Conservation (phyloP, 2,797 vertebrate genomes). For the Ctenopoma multispine region DNA sequence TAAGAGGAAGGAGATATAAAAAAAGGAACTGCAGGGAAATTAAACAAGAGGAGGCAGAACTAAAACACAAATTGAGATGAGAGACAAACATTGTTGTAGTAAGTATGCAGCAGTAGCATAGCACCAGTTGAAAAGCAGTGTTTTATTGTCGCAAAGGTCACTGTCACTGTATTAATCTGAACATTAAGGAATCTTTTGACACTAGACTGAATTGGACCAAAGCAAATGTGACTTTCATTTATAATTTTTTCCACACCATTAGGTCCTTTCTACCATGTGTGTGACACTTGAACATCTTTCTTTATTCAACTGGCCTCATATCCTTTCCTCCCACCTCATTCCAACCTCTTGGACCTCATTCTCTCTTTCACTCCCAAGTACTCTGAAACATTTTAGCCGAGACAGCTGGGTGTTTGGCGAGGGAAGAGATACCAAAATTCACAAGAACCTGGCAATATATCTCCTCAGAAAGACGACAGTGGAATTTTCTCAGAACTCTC, state of each 20-base stretch:
- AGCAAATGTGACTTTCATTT: not conserved
- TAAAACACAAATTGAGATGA: not conserved
- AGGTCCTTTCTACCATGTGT: not conserved
- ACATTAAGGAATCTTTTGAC: not conserved
- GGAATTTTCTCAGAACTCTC: slow-evolving; percentile 15
- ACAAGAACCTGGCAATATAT: slow-evolving; percentile 20
- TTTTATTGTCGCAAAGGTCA: not conserved
- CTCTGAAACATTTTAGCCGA: slow-evolving; percentile 16
- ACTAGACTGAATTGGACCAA: not conserved
- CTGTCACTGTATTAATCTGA: not conserved
- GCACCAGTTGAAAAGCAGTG: not conserved
- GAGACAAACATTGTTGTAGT: no score
- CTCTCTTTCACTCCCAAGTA: slow-evolving; percentile 9
- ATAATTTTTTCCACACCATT: not conserved
- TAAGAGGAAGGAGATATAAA: slow-evolving; percentile 19
- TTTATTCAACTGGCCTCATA: not conserved
- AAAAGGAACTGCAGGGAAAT: slow-evolving; percentile 21
- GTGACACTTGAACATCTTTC: not conserved
- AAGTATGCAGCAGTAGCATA: not conserved
- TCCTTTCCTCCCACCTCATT: slow-evolving; percentile 46
- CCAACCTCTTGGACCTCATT: slow-evolving; percentile 24
- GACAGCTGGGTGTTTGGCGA: not conserved
- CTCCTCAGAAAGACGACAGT: slow-evolving; percentile 15
- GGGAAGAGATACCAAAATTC: slow-evolving; percentile 2
- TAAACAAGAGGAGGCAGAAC: not conserved